These are phyloP conservation scores for Drosophila histrio DNA, from an alignment of 2,888 invertebrate genomes.

Conservation along the genomic window DNA sequence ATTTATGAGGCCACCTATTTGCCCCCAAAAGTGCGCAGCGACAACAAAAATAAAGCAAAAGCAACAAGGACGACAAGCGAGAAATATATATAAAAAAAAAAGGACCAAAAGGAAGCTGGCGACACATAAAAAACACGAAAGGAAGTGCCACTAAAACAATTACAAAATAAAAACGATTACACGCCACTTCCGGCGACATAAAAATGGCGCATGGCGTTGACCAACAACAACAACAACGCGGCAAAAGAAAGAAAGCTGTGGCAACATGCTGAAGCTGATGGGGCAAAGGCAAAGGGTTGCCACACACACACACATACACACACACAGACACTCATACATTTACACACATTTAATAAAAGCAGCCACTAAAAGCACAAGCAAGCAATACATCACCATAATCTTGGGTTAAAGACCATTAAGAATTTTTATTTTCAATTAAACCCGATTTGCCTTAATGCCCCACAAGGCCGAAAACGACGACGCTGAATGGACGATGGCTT, in stretches of 20 bases:
- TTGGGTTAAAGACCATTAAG: slow-evolving; percentile 81
- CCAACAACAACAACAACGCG: slow-evolving; percentile 31
- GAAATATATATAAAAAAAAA: slow-evolving; percentile 31
- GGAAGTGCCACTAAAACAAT: slow-evolving; percentile 80
- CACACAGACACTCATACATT: slow-evolving; percentile 25
- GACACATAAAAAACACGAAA: slow-evolving; percentile 79
- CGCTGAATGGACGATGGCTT: slow-evolving; percentile 25
- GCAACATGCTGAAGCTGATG: slow-evolving; percentile 26
- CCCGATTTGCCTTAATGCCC: slow-evolving; percentile 80
- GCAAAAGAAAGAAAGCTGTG: slow-evolving; percentile 19
- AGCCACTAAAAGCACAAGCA: slow-evolving; percentile 70
- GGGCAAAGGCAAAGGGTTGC: slow-evolving; percentile 31
- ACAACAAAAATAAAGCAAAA: slow-evolving; percentile 30
- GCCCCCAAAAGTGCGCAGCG: slow-evolving; percentile 72
- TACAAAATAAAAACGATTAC: slow-evolving; percentile 80
- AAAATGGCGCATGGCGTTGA: slow-evolving; percentile 72
- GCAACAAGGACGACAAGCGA: not conserved
- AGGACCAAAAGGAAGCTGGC: slow-evolving; percentile 50
- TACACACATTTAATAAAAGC: slow-evolving; percentile 65
- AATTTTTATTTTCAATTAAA: slow-evolving; percentile 82
- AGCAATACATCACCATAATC: slow-evolving; percentile 76
- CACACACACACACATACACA: slow-evolving; percentile 7
- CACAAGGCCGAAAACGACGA: slow-evolving; percentile 78
- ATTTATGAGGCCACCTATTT: slow-evolving; percentile 81
- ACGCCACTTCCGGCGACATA: slow-evolving; percentile 79